Conservation (phyloP, 2,888 invertebrate species). For the Clepsis dumicolana region DNA sequence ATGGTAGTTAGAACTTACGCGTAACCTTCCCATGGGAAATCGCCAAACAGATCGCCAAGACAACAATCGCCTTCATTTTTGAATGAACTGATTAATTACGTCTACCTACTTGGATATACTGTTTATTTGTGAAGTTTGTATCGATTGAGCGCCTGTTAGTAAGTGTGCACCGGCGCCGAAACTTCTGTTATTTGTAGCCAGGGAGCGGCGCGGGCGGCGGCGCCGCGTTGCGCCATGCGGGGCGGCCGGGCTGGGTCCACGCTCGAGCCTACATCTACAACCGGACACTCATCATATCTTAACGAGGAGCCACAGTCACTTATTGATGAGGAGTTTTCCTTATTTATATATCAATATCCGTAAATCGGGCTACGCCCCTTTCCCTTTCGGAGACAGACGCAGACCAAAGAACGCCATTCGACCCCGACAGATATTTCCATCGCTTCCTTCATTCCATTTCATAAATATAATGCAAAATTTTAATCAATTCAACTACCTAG, state of each 20-base stretch:
- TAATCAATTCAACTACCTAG: not conserved
- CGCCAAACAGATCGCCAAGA: conserved; percentile 61
- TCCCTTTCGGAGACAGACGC: not conserved
- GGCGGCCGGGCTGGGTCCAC: conserved; percentile 1
- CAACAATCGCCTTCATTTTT: conserved; percentile 69
- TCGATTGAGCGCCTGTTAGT: conserved; percentile 57
- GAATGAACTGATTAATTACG: conserved; percentile 11
- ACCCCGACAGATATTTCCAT: not conserved
- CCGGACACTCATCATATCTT: not conserved
- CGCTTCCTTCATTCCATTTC: not conserved
- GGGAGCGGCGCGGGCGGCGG: conserved; percentile 52
- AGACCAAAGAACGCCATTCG: not conserved
- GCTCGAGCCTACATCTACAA: not conserved
- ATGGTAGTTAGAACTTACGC: conserved; percentile 64
- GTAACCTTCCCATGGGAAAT: conserved; percentile 68
- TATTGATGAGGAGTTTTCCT: not conserved
- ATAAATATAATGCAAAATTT: not conserved
- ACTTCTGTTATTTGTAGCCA: conserved; percentile 76
- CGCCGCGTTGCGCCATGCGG: conserved; percentile 40
- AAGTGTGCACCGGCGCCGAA: conserved; percentile 74
- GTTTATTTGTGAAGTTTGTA: conserved; percentile 48
- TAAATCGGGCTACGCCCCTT: not conserved
- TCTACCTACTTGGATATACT: conserved; percentile 3
- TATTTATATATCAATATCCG: not conserved
- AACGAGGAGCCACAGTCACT: not conserved